Evolutionary conservation across 2,797 vertebrate genomes (phyloP).

Genomic region (Hippoglossus hippoglossus): DNA sequence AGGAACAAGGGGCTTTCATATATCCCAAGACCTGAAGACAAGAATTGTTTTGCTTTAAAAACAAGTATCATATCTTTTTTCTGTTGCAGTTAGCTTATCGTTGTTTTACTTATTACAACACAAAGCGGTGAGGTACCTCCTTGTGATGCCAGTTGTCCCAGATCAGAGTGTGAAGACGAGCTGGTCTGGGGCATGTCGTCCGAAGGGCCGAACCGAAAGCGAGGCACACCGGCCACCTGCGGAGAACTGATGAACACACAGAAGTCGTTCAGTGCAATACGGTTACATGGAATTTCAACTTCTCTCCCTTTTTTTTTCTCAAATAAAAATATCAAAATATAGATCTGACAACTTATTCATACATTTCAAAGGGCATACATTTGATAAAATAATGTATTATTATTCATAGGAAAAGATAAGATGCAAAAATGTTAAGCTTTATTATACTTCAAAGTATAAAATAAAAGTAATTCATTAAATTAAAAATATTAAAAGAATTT

Average conservation of each 20-base stretch:
- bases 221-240: slow-evolving; percentile 93
- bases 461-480: too few species aligned
- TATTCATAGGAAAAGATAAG: too few species aligned
- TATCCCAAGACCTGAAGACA: slow-evolving; percentile 90
- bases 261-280: background rate
- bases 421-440: too few species aligned
- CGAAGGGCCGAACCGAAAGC: slow-evolving; percentile 91
- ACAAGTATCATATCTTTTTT: background rate
- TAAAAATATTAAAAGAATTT: too few species aligned
- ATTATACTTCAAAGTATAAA: too few species aligned
- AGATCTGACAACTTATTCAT: too few species aligned
- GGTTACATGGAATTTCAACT: too few species aligned
- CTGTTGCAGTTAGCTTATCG: background rate
- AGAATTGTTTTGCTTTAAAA: background rate
- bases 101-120: background rate
- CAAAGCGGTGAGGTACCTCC: slow-evolving; percentile 86
- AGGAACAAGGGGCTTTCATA: slow-evolving; percentile 94
- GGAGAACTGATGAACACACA: slow-evolving; percentile 85
- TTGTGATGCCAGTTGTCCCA: slow-evolving; percentile 94
- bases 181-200: slow-evolving; percentile 93
- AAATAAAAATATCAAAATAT: too few species aligned
- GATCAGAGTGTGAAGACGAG: slow-evolving; percentile 91
- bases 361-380: too few species aligned
- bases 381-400: too few species aligned
- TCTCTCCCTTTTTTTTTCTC: too few species aligned